Base-by-base conservation (phyloP, 2,113 vertebrate genomes). In the Felis chaus region DNA sequence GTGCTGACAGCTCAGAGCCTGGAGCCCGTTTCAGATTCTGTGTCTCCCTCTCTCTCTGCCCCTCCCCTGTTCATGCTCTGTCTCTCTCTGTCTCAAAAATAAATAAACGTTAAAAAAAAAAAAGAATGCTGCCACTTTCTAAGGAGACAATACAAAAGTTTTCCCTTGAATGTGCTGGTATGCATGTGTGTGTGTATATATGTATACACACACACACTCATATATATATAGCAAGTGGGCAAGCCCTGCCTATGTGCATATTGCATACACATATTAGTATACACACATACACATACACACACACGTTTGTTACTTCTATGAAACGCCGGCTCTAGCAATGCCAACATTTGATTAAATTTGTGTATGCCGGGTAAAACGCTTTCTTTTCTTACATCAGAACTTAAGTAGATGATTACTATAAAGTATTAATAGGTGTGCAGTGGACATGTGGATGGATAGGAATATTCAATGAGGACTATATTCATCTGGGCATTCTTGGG, bases 131-230 rank as follows among this genome's bases (percentile, higher is more conserved):
- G 78, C 1, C 91, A 82, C 27, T 80, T 14, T 83, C 53, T 53
- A 68, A 82, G 7, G 45, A 97, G n/a, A 95, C 94, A 88, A 78
- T 68, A 84, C 65, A 39, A 61, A 95, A 63, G 18, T 13, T 53
- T 82, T 69, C 71, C 41, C 53, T 84, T 85, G 69, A 94, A 78
- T 61, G 33, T 23, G 88, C 21, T 74, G 39, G 31, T 69, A 53
- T 19, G 57, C 21, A 92, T n/a, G 14, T 18, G 18, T 39, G 19
- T 36, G 33, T 73, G 19, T 39, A 6, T 71, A 4, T 66, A 14
- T 66, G 10, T 66, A 25, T 25, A 74, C 14, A 55, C 21, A 80
- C 69, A 33, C 14, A 48, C 14, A 48, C 27, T 45, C 45, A 71
- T 36, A 36, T 36, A 71, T 36, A 71, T 23, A 36, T 11, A 31